Evolutionary conservation across 2,888 invertebrate genomes (phyloP).

Genomic region (Agrotis ipsilon): DNA sequence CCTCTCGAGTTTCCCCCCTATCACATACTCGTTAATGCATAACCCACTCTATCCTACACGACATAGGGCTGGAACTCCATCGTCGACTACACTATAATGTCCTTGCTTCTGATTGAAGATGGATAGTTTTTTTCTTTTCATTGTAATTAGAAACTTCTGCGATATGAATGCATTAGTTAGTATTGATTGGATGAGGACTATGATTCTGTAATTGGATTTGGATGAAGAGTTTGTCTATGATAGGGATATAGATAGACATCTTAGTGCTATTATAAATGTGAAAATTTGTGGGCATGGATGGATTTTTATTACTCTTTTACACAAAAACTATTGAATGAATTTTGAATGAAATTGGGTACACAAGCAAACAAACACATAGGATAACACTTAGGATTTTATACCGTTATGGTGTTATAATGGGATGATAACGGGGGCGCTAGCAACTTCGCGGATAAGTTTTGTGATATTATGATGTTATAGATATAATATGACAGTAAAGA

Average conservation of each 20-base stretch:
- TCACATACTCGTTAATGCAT: background rate
- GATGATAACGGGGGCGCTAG: no score
- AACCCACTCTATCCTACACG: background rate
- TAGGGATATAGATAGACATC: no score
- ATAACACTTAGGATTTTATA: no score
- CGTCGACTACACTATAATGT: slow-evolving; percentile 12
- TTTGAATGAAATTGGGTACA: no score
- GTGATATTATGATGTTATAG: background rate
- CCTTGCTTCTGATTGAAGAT: slow-evolving; percentile 23
- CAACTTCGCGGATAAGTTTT: background rate
- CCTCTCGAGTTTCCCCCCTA: slow-evolving; percentile 33
- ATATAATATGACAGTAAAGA: background rate
- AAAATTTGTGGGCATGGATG: no score
- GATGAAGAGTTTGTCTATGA: background rate
- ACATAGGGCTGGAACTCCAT: slow-evolving; percentile 23
- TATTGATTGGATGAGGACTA: slow-evolving; percentile 17
- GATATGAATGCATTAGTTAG: slow-evolving; percentile 20
- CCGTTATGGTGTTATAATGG: no score
- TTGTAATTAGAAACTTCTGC: slow-evolving; percentile 34
- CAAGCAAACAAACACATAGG: no score
- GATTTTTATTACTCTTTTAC: no score
- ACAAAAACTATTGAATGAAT: no score
- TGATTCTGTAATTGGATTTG: slow-evolving; percentile 20
- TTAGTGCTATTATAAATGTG: no score
- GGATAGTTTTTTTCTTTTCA: slow-evolving; percentile 26